Conservation (phyloP, 1,140 invertebrate genomes). For the Pentalonia nigronervosa region DNA sequence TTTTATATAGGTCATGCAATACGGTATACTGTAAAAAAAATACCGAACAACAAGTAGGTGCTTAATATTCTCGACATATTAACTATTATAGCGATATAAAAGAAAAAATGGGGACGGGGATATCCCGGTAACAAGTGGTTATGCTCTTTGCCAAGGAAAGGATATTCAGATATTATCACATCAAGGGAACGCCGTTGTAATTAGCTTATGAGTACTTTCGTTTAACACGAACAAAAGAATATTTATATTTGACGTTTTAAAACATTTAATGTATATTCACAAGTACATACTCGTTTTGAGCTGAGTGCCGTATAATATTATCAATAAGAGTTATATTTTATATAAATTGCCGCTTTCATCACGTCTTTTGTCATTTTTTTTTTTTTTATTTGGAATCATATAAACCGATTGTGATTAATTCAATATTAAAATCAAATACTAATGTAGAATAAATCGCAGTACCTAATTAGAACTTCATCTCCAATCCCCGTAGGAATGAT, state of each 20-base stretch:
- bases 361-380: neutral
- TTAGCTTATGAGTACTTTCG: neutral
- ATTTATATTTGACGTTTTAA: neutral
- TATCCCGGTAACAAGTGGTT: neutral
- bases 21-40: neutral
- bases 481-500: neutral
- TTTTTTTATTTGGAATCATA: no score
- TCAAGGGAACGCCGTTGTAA: neutral
- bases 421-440: neutral
- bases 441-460: neutral
- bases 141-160: neutral
- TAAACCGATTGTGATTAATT: neutral
- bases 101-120: neutral
- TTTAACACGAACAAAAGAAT: neutral
- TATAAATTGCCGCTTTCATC: neutral
- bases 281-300: neutral
- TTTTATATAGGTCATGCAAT: neutral
- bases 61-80: constrained; percentile 5
- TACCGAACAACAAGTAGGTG: neutral
- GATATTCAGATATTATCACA: neutral
- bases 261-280: neutral
- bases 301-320: neutral
- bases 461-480: neutral
- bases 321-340: neutral
- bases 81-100: neutral